Conservation (phyloP, 2,888 invertebrate genomes). For the Himalopsyche kuldschensis region DNA sequence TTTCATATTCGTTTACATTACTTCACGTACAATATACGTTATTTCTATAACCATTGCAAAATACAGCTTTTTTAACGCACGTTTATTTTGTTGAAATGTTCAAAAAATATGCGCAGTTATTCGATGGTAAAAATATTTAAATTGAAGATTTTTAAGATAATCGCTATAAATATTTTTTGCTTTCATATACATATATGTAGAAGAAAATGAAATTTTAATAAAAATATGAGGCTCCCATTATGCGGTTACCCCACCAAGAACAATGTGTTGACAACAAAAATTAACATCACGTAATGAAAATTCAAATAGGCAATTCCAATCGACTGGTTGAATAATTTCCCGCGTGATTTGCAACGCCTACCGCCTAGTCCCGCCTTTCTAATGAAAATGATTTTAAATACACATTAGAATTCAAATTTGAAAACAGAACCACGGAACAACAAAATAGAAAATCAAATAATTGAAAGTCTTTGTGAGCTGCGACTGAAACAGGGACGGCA, state of each 20-base stretch:
- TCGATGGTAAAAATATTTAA: too few relatives aligned
- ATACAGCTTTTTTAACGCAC: too few relatives aligned
- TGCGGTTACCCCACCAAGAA: background rate
- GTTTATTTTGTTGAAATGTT: too few relatives aligned
- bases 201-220: background rate
- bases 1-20: too few relatives aligned
- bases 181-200: background rate
- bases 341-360: background rate
- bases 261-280: background rate
- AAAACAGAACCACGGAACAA: background rate
- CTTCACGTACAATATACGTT: too few relatives aligned
- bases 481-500: background rate
- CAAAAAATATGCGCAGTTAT: too few relatives aligned
- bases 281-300: slow-evolving; percentile 7
- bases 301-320: slow-evolving; percentile 11
- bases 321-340: slow-evolving; percentile 10
- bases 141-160: too few relatives aligned
- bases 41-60: too few relatives aligned
- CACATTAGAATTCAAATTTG: background rate
- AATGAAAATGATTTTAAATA: background rate
- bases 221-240: background rate
- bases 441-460: background rate
- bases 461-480: background rate
- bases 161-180: too few relatives aligned
- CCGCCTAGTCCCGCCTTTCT: background rate